Conservation (phyloP, 2,797 vertebrate genomes). For the Spondyliosoma cantharus region DNA sequence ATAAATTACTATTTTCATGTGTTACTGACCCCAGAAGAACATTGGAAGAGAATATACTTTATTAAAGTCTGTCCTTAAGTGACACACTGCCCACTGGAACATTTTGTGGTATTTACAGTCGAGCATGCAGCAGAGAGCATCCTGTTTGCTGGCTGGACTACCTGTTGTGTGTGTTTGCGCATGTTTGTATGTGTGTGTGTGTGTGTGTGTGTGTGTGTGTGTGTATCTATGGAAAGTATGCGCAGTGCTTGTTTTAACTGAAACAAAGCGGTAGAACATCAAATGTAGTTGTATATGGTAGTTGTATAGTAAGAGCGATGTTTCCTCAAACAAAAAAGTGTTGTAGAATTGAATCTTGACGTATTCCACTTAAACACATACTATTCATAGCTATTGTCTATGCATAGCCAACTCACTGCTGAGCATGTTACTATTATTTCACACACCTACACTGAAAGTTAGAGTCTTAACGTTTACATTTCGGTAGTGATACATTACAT, state of each 20-base stretch:
- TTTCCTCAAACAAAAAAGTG: too few species aligned
- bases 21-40: not conserved
- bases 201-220: not conserved
- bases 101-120: conserved; percentile 73
- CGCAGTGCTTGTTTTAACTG: conserved; percentile 1
- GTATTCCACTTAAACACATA: not conserved
- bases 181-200: not conserved
- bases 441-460: not conserved
- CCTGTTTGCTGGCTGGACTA: conserved; percentile 75
- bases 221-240: conserved; percentile 51
- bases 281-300: not conserved
- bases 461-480: not conserved
- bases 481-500: not conserved
- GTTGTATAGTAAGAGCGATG: too few species aligned
- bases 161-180: conserved; percentile 23
- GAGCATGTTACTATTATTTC: not conserved
- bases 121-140: conserved; percentile 62
- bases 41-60: not conserved
- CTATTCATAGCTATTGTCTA: not conserved
- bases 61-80: conserved; percentile 16
- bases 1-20: not conserved
- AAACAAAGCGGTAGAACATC: not conserved
- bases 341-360: too few species aligned
- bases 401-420: not conserved
- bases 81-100: conserved; percentile 71